A percentile compares a stretch with the other conserved stretches of the same genome.
Conservation (phyloP, 30 jellyfish, hydroid and myxozoan species). For the Cassiopea xamachana region DNA sequence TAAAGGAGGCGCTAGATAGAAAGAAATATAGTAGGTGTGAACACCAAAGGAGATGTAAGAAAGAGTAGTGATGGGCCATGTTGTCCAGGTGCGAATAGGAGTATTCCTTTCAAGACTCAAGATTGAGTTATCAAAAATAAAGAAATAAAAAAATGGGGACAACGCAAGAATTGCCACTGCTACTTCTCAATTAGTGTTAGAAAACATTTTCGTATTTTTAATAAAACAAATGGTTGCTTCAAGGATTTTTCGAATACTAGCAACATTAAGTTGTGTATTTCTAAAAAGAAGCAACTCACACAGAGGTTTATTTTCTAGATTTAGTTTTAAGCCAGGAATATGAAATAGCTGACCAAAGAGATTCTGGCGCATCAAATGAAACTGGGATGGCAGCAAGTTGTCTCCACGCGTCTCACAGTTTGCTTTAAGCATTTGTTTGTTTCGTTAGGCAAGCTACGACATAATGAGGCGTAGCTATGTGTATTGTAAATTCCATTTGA, state of each 20-base stretch:
- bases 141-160: neutral
- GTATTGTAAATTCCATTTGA: too few relatives aligned
- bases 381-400: too few relatives aligned
- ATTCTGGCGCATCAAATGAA: constrained; percentile 24
- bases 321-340: neutral
- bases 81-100: neutral
- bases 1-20: too few relatives aligned
- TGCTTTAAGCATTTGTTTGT: too few relatives aligned
- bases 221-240: constrained; percentile 16
- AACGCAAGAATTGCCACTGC: neutral
- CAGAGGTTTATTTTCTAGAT: constrained; percentile 6
- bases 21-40: too few relatives aligned
- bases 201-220: neutral
- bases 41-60: too few relatives aligned
- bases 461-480: too few relatives aligned
- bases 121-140: neutral
- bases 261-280: neutral
- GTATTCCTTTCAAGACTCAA: neutral
- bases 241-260: constrained; percentile 7
- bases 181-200: neutral
- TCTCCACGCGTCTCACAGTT: too few relatives aligned
- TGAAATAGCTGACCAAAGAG: constrained; percentile 14
- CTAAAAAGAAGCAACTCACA: constrained; percentile 17
- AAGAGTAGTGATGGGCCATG: neutral
- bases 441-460: too few relatives aligned